Evolutionary conservation across 2,797 vertebrate species (phyloP).

Genomic region (Gallinago solitaria): DNA sequence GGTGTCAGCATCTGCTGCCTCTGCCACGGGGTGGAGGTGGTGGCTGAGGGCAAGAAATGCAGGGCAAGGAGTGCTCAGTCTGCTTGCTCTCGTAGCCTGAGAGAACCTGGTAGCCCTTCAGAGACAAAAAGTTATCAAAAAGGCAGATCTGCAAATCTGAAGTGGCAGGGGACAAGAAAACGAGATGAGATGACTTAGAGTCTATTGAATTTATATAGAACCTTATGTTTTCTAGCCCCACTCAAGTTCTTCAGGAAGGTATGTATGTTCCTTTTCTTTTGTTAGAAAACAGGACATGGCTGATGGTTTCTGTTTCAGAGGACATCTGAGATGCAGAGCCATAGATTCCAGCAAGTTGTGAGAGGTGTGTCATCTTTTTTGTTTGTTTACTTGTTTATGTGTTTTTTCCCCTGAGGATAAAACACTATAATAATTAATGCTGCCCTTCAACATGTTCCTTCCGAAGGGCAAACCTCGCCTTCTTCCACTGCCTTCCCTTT

Average conservation of each 20-base stretch:
- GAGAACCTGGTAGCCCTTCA: neutral
- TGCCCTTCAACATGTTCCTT: neutral
- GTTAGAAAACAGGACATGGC: neutral
- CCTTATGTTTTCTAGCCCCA: neutral
- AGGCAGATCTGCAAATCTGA: neutral
- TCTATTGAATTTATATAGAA: neutral
- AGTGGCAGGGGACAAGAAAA: neutral
- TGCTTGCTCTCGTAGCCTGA: neutral
- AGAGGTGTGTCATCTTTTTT: neutral
- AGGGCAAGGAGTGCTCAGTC: neutral
- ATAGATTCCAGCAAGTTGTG: neutral
- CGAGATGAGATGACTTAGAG: neutral
- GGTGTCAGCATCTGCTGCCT: neutral
- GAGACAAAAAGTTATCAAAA: neutral
- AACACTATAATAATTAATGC: neutral
- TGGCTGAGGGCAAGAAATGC: neutral
- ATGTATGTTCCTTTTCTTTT: neutral
- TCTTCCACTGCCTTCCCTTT: neutral
- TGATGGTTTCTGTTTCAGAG: neutral
- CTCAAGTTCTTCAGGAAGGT: neutral
- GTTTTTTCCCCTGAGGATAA: neutral
- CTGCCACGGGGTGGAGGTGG: neutral
- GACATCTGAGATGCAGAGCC: neutral
- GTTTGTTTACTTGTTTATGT: constrained; percentile 14
- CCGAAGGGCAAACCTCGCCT: neutral